Evolutionary conservation across 2,113 vertebrate genomes (phyloP).

Genomic region (Canis aureus): DNA sequence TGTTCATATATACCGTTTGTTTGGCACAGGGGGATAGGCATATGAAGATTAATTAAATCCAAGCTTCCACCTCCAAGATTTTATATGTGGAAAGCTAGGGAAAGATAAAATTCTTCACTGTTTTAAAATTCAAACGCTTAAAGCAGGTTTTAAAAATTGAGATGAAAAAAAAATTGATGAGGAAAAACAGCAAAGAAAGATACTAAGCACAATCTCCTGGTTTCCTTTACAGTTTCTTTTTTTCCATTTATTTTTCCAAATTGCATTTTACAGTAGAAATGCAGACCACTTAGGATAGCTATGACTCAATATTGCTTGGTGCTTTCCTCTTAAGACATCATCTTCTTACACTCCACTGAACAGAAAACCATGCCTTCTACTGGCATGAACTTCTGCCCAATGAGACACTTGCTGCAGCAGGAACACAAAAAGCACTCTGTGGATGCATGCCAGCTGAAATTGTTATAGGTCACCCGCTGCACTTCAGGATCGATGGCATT

Average conservation of each 20-base stretch:
- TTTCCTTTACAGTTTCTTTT: conserved; percentile 40
- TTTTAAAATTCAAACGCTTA: conserved; percentile 62
- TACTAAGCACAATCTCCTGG: conserved; percentile 62
- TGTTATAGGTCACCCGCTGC: conserved; percentile 95
- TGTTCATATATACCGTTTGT: background rate
- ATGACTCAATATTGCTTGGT: background rate
- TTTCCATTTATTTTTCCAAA: conserved; percentile 67
- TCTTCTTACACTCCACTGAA: conserved; percentile 97
- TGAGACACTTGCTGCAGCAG: conserved; percentile 95
- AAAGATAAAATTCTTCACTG: conserved; percentile 3
- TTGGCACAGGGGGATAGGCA: conserved; percentile 23
- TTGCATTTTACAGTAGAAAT: conserved; percentile 84
- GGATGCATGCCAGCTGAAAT: conserved; percentile 95
- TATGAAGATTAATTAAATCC: conserved; percentile 49
- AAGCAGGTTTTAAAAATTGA: conserved; percentile 58
- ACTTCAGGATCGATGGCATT: conserved; percentile 95
- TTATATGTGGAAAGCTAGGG: conserved; percentile 36
- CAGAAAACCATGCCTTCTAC: conserved; percentile 95
- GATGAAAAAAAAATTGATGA: conserved; percentile 32
- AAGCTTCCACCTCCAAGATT: conserved; percentile 51
- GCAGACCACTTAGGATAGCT: conserved; percentile 80
- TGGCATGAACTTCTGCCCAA: conserved; percentile 97
- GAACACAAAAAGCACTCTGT: conserved; percentile 95
- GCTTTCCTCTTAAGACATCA: conserved; percentile 86
- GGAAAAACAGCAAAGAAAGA: conserved; percentile 53